Evolutionary conservation across 1,140 invertebrate species (phyloP), one percentile per base, ranked within the genome.

Genomic region (Pseudobourletiella spinata): DNA sequence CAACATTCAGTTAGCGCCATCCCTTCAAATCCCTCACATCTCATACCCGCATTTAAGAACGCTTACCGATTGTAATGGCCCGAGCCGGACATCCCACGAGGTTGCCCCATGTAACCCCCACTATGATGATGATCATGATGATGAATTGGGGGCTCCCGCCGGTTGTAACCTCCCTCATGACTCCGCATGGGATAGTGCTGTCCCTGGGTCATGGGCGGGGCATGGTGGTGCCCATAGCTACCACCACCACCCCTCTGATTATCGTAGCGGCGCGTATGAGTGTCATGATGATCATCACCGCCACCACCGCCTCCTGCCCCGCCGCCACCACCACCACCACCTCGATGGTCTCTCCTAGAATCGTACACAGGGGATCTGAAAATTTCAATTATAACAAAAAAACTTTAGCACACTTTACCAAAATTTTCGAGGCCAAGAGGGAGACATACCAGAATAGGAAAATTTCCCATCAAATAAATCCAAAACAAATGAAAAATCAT

Each of bases 351-450:
- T 26, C 54, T n/a, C 42, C 29, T 50, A n/a, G n/a, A n/a, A 11
- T 61, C 59, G 30, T 61, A 61, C 59, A 61, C 52, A 18, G 59
- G 59, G 2, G 59, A 61, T 50, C 59, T 61, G 25, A 26, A 54
- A n/a, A n/a, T n/a, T n/a, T n/a, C n/a, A n/a, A n/a, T n/a, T n/a
- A 11, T 11, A 58, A 44, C n/a, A n/a, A n/a, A n/a, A n/a, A n/a
- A n/a, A n/a, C n/a, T n/a, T n/a, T n/a, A n/a, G n/a, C n/a, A n/a
- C n/a, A n/a, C n/a, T n/a, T n/a, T n/a, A n/a, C n/a, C n/a, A n/a
- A n/a, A n/a, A n/a, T n/a, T n/a, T n/a, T n/a, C n/a, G n/a, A n/a
- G n/a, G n/a, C n/a, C n/a, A n/a, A n/a, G n/a, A n/a, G n/a, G n/a
- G n/a, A n/a, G n/a, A n/a, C n/a, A n/a, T n/a, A n/a, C n/a, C n/a